Evolutionary conservation across 2,888 invertebrate genomes (phyloP).

Genomic region (Biston stratarius): DNA sequence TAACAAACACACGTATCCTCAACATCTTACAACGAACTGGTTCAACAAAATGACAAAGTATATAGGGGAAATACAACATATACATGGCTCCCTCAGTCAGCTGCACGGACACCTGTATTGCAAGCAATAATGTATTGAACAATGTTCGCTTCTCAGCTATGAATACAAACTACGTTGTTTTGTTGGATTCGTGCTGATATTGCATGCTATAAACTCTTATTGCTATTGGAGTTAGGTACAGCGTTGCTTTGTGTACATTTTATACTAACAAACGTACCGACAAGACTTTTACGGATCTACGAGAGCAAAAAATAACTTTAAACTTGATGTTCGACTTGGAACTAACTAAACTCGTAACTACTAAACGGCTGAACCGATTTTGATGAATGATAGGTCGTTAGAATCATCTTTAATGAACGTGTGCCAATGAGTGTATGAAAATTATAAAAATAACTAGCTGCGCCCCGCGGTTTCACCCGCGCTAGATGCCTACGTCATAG

Average conservation of each 20-base stretch:
- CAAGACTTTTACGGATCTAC: neutral
- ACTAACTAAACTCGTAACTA: no score
- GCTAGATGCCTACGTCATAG: no score
- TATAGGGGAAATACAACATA: neutral
- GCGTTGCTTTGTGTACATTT: slow-evolving; percentile 1
- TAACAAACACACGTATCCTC: neutral
- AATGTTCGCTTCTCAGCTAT: slow-evolving; percentile 5
- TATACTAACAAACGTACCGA: neutral
- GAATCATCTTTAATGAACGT: no score
- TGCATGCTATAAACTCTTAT: slow-evolving; percentile 10
- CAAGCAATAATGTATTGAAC: slow-evolving; percentile 14
- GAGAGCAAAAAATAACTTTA: no score
- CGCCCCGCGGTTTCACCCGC: no score
- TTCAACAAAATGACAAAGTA: neutral
- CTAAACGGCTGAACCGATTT: no score
- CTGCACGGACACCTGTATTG: slow-evolving; percentile 6
- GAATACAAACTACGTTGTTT: slow-evolving; percentile 8
- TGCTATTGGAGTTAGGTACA: slow-evolving; percentile 8
- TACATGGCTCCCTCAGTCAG: neutral
- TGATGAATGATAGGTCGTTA: no score
- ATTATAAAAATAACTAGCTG: no score
- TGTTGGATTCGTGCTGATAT: slow-evolving; percentile 4
- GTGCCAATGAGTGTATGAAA: no score
- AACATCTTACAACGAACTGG: neutral
- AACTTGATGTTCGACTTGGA: no score